These are phyloP conservation scores for Reticulitermes lucifugus DNA, from an alignment of 2,888 invertebrate species.

Conservation along the genomic window DNA sequence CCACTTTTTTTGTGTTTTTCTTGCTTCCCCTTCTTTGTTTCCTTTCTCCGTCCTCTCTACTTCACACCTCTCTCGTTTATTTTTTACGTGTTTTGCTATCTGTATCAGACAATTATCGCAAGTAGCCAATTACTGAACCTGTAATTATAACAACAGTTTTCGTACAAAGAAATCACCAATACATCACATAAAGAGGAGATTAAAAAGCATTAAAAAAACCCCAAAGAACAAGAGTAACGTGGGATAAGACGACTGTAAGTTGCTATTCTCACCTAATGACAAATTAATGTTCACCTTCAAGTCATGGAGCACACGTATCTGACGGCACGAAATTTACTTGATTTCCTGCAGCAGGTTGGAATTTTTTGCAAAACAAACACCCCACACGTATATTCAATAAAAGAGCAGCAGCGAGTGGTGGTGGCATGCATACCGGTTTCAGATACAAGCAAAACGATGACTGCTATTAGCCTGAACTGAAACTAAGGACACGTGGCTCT, in stretches of 20 bases:
- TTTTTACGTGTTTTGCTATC: too few species aligned
- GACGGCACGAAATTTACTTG: slow-evolving; percentile 3
- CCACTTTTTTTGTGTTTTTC: too few species aligned
- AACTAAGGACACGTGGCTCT: too few species aligned
- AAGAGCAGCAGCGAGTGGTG: neutral
- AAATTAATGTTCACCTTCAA: slow-evolving; percentile 6
- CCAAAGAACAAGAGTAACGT: neutral
- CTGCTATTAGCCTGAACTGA: neutral
- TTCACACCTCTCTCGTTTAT: too few species aligned
- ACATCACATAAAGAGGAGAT: slow-evolving; percentile 10
- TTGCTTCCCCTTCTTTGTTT: too few species aligned
- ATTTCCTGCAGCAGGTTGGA: neutral
- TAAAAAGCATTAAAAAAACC: neutral
- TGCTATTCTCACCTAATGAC: slow-evolving; percentile 9
- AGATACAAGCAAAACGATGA: neutral
- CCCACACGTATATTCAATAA: neutral
- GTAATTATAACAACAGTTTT: too few species aligned
- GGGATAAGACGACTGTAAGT: neutral
- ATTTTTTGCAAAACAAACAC: slow-evolving; percentile 13
- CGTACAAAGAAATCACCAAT: neutral
- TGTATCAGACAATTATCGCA: too few species aligned
- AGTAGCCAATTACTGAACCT: too few species aligned
- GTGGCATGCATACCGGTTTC: neutral
- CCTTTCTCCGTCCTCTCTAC: too few species aligned
- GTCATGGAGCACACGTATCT: neutral